Percentiles rank a stretch among this genome's conserved stretches.
Evolutionary conservation across 1,140 invertebrate genomes (phyloP).

Genomic region (Sogatella furcifera): DNA sequence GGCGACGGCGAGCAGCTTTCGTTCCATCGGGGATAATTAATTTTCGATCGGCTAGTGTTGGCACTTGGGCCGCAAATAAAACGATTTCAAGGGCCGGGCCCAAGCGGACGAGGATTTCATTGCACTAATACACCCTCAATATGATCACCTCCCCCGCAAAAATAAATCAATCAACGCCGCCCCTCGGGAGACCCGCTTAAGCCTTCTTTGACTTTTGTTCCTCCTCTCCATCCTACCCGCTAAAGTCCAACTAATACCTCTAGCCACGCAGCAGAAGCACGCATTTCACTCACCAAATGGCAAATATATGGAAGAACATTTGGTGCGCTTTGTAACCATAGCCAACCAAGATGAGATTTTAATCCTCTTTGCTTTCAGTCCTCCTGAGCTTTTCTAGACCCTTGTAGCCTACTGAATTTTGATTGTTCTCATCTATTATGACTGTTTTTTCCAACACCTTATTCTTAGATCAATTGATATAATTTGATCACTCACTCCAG

Average conservation of each 20-base stretch:
- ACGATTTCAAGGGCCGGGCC: too few relatives aligned
- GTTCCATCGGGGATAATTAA: slow-evolving; percentile 25
- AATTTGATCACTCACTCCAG: too few relatives aligned
- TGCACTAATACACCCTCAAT: slow-evolving; percentile 1
- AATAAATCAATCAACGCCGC: not conserved
- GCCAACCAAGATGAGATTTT: too few relatives aligned
- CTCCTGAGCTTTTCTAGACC: not conserved
- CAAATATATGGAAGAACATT: not conserved
- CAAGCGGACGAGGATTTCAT: not conserved
- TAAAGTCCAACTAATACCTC: not conserved
- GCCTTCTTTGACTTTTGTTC: not conserved
- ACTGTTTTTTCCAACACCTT: too few relatives aligned
- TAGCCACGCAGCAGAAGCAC: not conserved
- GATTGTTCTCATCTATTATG: too few relatives aligned
- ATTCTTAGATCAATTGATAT: too few relatives aligned
- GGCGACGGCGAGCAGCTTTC: slow-evolving; percentile 4
- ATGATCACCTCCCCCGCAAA: not conserved
- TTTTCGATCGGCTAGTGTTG: slow-evolving; percentile 26
- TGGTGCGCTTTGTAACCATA: too few relatives aligned
- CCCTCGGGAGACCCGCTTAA: not conserved
- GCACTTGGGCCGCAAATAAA: slow-evolving; percentile 23
- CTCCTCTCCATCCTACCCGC: not conserved
- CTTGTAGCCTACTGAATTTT: not conserved
- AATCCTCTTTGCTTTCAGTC: slow-evolving; percentile 1
- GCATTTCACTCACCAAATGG: not conserved